A percentile compares a stretch with the other conserved stretches of the same genome.
phyloP scores from a whole-genome alignment of 2,113 vertebrate genomes.

The Coptodon bakossiorum region DNA sequence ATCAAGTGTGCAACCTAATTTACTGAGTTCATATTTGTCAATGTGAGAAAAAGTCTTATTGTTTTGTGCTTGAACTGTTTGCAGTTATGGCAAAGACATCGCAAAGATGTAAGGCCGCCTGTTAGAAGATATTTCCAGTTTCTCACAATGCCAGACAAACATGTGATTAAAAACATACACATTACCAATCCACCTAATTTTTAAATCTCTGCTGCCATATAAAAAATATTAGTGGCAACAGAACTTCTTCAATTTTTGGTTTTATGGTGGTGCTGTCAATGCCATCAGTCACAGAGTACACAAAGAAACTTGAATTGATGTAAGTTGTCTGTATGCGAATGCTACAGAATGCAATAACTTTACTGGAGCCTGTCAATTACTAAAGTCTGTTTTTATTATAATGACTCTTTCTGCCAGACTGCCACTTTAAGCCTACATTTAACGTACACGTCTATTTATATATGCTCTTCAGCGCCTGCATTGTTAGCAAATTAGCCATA shows the following conservation, averaged over 20 bases:
- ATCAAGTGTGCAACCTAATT: neutral
- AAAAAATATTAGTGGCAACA: neutral
- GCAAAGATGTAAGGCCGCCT: rapidly evolving
- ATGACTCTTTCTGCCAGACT: neutral
- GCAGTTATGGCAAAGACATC: neutral
- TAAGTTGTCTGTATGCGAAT: neutral
- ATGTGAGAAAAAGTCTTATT: neutral
- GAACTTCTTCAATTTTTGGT: neutral
- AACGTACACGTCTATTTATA: neutral
- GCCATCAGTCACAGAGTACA: no score
- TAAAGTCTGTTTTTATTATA: neutral
- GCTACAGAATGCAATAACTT: neutral
- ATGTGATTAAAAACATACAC: neutral
- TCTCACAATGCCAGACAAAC: neutral
- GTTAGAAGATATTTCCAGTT: neutral
- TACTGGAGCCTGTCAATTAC: neutral
- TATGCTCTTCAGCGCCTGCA: neutral
- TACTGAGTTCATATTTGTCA: neutral
- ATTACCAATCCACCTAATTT: neutral
- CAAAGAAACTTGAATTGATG: neutral
- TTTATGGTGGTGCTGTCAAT: no score
- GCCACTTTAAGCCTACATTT: neutral
- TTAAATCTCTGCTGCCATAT: neutral
- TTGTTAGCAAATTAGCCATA: neutral
- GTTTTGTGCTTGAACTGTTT: neutral